These are phyloP conservation scores for Ericerus pela DNA, from an alignment of 1,140 invertebrate species.

Conservation along the genomic window DNA sequence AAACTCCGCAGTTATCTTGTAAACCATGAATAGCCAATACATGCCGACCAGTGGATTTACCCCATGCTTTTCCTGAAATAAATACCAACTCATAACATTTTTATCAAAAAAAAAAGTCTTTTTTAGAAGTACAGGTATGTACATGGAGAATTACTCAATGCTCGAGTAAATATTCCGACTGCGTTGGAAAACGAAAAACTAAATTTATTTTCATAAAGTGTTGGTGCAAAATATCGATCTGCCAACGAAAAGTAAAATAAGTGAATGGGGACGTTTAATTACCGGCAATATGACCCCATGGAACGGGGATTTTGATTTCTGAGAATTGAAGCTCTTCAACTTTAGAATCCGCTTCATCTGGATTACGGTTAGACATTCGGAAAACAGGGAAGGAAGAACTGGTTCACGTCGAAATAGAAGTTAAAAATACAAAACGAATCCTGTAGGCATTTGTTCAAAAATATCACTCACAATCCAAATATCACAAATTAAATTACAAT, in stretches of 20 bases:
- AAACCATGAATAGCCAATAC: constrained; percentile 47
- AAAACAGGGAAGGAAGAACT: too few species aligned
- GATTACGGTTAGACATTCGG: too few species aligned
- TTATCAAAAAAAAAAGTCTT: too few species aligned
- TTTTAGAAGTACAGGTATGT: neutral
- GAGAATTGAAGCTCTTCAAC: too few species aligned
- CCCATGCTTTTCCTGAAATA: constrained; percentile 45
- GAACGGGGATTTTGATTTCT: constrained; percentile 21
- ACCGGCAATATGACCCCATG: constrained; percentile 23
- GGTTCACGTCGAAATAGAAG: too few species aligned
- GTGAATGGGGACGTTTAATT: neutral
- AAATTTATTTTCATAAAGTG: neutral
- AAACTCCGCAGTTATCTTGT: constrained; percentile 48
- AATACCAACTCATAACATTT: constrained; percentile 8
- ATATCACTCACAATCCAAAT: too few species aligned
- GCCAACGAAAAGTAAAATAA: neutral
- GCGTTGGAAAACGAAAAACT: neutral
- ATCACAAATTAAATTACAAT: too few species aligned
- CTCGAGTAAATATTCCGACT: neutral
- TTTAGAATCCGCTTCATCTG: too few species aligned
- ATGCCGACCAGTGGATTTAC: constrained; percentile 33
- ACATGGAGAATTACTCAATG: neutral
- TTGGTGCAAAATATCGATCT: neutral
- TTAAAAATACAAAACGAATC: too few species aligned
- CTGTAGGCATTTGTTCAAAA: too few species aligned